A percentile compares a stretch with the other conserved stretches of the same genome.
phyloP scores from a whole-genome alignment of 2,888 invertebrate species.

The Cylloceria caligata region DNA sequence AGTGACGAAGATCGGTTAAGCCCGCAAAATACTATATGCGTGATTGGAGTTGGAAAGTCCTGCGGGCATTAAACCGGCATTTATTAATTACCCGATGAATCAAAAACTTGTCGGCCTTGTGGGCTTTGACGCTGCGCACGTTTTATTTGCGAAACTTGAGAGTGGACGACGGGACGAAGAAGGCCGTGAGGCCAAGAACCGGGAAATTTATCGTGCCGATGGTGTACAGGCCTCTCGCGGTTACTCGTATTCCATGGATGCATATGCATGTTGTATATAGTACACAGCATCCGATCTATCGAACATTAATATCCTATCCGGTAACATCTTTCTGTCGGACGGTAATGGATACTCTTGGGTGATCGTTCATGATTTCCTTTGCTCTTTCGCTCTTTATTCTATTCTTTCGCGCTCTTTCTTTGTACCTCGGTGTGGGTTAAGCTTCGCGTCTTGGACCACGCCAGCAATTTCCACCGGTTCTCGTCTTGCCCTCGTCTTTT shows the following conservation, averaged over 20 bases:
- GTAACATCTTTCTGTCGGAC: slow-evolving; percentile 73
- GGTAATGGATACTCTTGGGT: slow-evolving; percentile 75
- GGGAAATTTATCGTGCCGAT: slow-evolving; percentile 58
- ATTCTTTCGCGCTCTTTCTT: slow-evolving; percentile 49
- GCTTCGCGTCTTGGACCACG: slow-evolving; percentile 18
- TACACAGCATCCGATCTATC: slow-evolving; percentile 67
- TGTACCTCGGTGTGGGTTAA: neutral
- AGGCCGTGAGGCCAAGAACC: slow-evolving; percentile 57
- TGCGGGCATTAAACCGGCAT: slow-evolving; percentile 46
- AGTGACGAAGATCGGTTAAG: slow-evolving; percentile 22
- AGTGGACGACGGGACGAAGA: slow-evolving; percentile 53
- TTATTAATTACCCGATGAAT: slow-evolving; percentile 58
- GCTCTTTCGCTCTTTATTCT: slow-evolving; percentile 66
- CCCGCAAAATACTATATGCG: neutral
- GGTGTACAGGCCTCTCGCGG: slow-evolving; percentile 11
- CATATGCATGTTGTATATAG: slow-evolving; percentile 15
- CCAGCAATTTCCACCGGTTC: slow-evolving; percentile 34
- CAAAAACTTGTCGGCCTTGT: slow-evolving; percentile 59
- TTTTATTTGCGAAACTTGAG: slow-evolving; percentile 62
- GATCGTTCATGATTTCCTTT: slow-evolving; percentile 62
- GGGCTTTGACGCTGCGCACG: slow-evolving; percentile 35
- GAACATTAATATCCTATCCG: slow-evolving; percentile 74
- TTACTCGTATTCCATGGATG: slow-evolving; percentile 52
- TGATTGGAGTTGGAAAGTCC: slow-evolving; percentile 32
- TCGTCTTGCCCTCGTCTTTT: slow-evolving; percentile 13